phyloP scores from a whole-genome alignment of 1,140 invertebrate genomes.

The Drosophila insularis region DNA sequence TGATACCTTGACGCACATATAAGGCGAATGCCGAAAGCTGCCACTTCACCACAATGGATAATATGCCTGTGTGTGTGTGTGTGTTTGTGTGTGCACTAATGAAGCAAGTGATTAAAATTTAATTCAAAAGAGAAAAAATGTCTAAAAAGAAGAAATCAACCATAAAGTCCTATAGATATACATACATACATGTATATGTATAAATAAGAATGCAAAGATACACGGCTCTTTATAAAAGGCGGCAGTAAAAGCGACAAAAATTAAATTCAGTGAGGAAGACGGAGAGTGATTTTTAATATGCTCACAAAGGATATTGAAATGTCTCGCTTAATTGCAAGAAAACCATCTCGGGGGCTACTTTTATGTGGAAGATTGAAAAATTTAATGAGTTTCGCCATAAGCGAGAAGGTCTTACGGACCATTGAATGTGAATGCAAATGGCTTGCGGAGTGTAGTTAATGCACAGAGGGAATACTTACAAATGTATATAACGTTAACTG shows the following conservation, averaged over 20 bases:
- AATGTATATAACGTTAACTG: not conserved
- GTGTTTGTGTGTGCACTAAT: conserved; percentile 43
- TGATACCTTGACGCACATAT: conserved; percentile 4
- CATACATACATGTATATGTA: too few relatives aligned
- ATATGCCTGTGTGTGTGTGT: not conserved
- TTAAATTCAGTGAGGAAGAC: conserved; percentile 7
- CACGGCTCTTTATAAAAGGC: not conserved
- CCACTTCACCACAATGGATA: not conserved
- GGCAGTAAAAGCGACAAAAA: conserved; percentile 23
- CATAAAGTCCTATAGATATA: not conserved
- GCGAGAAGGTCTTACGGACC: conserved; percentile 23
- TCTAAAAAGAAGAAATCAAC: conserved; percentile 28
- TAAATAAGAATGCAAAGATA: conserved; percentile 16
- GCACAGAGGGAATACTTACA: not conserved
- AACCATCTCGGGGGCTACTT: conserved; percentile 8
- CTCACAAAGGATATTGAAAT: conserved; percentile 32
- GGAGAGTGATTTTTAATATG: conserved; percentile 51
- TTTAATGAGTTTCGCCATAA: conserved; percentile 53
- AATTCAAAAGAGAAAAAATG: conserved; percentile 18
- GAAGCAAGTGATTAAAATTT: conserved; percentile 66
- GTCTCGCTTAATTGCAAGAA: conserved; percentile 54
- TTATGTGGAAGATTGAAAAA: not conserved
- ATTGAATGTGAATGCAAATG: conserved; percentile 23
- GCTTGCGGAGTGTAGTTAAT: conserved; percentile 50
- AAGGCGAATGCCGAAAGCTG: not conserved